Conservation (phyloP, 1,140 invertebrate genomes). For the Drosophila ananassae region DNA sequence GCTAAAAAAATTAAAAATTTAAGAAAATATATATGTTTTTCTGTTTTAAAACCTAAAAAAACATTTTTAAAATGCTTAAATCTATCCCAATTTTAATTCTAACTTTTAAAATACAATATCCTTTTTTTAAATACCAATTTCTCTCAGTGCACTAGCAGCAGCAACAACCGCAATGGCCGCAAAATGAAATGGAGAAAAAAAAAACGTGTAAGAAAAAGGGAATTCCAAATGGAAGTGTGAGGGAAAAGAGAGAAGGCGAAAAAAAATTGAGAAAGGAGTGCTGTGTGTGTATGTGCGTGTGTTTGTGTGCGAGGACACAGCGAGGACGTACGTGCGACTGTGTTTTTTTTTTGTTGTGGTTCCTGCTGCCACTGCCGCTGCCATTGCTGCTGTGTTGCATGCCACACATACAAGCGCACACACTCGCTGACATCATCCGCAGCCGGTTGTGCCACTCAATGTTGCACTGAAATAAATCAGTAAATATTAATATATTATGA, state of each 20-base stretch:
- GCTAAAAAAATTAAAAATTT: not conserved
- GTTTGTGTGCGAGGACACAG: constrained; percentile 57
- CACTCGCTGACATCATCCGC: constrained; percentile 76
- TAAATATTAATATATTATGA: too few relatives aligned
- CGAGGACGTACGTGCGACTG: constrained; percentile 66
- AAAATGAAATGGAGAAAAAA: constrained; percentile 50
- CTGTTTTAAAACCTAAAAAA: not conserved
- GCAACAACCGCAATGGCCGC: constrained; percentile 64
- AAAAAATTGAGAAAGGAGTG: constrained; percentile 40
- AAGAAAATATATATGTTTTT: not conserved
- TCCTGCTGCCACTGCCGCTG: constrained; percentile 30
- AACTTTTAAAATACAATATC: not conserved
- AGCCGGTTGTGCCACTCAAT: constrained; percentile 37
- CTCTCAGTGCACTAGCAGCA: not conserved
- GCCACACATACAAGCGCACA: constrained; percentile 32
- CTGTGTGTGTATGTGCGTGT: constrained; percentile 19
- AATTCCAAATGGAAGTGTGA: constrained; percentile 22
- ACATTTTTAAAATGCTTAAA: not conserved
- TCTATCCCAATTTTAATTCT: not conserved
- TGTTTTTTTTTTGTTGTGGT: constrained; percentile 20
- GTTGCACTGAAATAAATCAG: not conserved
- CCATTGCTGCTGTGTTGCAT: constrained; percentile 59
- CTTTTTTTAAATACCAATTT: not conserved
- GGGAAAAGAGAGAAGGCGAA: not conserved
- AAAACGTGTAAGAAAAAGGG: constrained; percentile 32